Percentiles rank a stretch among this genome's conserved stretches.
These are phyloP conservation scores for Eonycteris spelaea DNA, from an alignment of 2,113 vertebrate species.

Conservation along the genomic window DNA sequence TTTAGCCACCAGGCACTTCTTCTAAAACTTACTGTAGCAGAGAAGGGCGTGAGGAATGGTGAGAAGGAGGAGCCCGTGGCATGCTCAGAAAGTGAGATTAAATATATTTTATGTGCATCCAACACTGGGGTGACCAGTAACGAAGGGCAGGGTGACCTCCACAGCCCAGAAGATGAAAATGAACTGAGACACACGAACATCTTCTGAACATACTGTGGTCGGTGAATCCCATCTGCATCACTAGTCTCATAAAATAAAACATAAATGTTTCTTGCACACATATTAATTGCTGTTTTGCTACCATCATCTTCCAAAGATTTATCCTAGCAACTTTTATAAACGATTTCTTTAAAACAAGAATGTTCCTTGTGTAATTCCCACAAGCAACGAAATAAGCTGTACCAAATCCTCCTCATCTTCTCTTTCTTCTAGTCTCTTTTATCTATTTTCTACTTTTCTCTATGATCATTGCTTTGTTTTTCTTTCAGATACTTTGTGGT, in stretches of 20 bases:
- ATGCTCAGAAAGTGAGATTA: conserved; percentile 31
- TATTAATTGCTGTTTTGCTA: neutral
- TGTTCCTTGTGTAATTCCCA: conserved; percentile 51
- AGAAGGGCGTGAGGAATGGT: neutral
- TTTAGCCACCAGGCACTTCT: conserved; percentile 9
- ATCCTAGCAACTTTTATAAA: conserved; percentile 15
- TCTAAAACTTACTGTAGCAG: conserved; percentile 46
- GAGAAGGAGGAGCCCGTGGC: neutral
- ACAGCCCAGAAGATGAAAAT: neutral
- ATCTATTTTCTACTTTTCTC: conserved; percentile 51
- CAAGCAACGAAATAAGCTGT: neutral
- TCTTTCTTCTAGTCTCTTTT: conserved; percentile 50
- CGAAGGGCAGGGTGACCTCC: neutral
- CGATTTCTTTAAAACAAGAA: neutral
- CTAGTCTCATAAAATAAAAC: neutral
- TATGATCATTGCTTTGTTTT: conserved; percentile 52
- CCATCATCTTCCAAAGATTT: neutral
- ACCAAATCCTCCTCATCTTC: conserved; percentile 14
- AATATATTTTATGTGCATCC: neutral
- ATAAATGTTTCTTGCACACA: neutral
- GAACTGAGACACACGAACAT: neutral
- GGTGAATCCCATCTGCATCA: neutral
- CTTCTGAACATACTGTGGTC: neutral
- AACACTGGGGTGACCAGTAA: conserved; percentile 30
- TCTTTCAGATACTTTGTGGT: conserved; percentile 52